A percentile compares a stretch with the other conserved stretches of the same genome.
These are phyloP conservation scores for Smutsia temminckii DNA, from an alignment of 2,797 vertebrate genomes.

Conservation along the genomic window DNA sequence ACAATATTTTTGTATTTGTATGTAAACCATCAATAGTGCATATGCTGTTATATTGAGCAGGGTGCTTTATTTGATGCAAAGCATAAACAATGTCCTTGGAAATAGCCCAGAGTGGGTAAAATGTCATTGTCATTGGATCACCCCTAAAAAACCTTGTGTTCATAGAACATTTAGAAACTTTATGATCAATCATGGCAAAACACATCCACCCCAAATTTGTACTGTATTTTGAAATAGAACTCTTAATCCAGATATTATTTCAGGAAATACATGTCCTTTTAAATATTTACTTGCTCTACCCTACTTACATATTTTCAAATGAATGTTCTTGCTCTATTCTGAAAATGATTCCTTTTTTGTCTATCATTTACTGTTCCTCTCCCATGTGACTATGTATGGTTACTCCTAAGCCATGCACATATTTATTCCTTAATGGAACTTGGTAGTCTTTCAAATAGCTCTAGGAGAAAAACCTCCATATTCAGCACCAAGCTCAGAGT, in stretches of 20 bases:
- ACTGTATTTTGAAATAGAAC: neutral
- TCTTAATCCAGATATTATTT: neutral
- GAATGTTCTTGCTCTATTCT: neutral
- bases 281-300: neutral
- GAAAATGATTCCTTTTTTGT: neutral
- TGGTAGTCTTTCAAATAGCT: neutral
- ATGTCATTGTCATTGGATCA: too few relatives aligned
- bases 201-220: neutral
- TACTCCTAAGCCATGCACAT: rapidly evolving
- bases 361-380: neutral
- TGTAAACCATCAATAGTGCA: neutral
- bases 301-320: neutral
- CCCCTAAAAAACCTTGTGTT: neutral
- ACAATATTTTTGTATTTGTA: neutral
- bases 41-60: neutral
- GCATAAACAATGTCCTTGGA: neutral
- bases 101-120: neutral
- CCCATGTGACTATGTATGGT: neutral
- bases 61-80: neutral
- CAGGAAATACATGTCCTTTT: constrained; percentile 10
- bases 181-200: neutral
- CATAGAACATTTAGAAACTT: neutral
- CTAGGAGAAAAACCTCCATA: neutral
- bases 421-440: neutral
- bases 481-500: neutral